Evolutionary conservation across 2,888 invertebrate genomes (phyloP).

Genomic region (Trachelus troglodyta): DNA sequence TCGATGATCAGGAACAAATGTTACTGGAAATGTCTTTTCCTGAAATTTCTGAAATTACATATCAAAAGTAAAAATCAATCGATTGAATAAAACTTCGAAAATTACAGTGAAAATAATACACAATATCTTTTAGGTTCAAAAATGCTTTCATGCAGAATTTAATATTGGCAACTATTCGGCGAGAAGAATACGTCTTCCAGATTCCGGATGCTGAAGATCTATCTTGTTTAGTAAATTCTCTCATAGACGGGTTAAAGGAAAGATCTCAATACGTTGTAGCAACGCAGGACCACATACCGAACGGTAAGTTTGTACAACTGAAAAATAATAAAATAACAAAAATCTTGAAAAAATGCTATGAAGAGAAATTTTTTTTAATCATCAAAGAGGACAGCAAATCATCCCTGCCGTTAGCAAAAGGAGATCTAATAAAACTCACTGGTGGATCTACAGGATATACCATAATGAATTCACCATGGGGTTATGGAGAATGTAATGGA

Average conservation of each 20-base stretch:
- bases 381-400: conserved; percentile 69
- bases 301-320: conserved; percentile 48
- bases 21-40: conserved; percentile 87
- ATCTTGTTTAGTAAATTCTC: conserved; percentile 82
- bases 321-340: not conserved
- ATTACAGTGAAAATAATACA: no score
- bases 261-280: conserved; percentile 88
- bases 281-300: conserved; percentile 71
- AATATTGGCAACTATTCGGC: conserved; percentile 83
- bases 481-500: conserved; percentile 77
- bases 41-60: conserved; percentile 84
- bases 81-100: not conserved
- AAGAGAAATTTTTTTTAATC: not conserved
- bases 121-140: conserved; percentile 61
- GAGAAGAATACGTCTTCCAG: conserved; percentile 91
- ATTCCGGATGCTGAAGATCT: conserved; percentile 90
- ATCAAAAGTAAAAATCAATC: conserved; percentile 62
- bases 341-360: not conserved
- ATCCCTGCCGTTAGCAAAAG: conserved; percentile 73
- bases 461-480: conserved; percentile 79
- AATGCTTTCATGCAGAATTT: conserved; percentile 74
- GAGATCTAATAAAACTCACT: conserved; percentile 86
- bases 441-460: conserved; percentile 81
- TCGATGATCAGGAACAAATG: conserved; percentile 92
- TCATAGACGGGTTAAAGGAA: conserved; percentile 88